Base-by-base conservation (phyloP, 2,888 invertebrate species). In the Cotesia congregata region DNA sequence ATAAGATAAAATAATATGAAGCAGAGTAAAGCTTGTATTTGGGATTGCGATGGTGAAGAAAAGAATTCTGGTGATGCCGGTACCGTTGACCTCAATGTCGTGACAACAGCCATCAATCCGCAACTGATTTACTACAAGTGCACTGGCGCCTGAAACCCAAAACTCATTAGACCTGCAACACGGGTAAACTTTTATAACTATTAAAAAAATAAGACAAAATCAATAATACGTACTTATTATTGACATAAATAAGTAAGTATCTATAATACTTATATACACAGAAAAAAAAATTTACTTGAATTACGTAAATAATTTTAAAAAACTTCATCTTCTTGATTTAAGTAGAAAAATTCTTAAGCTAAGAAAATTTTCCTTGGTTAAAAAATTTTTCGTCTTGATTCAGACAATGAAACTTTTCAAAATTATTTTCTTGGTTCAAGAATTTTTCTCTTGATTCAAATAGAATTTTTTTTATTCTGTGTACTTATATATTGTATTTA, bases 71-170 rank as follows among this genome's bases (percentile, higher is more conserved):
- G 61, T 17, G 71, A 72, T 60, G 39, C 62, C 67, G 60, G 60
- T 72, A 76, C 71, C 76, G 64, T 72, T 76, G 76, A 76, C 76
- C 72, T 38, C 67, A 64, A 71, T 75, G 75, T 72, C 75, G 77
- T 67, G 75, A 71, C 75, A 72, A 39, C 41, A 69, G 67, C 74
- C 65, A 74, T 71, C 67, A 67, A 67, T 59, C 62, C 40, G 62
- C 20, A 70, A 64, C 61, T 50, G 65, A 61, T 60, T 59, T 67
- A 72, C 50, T 40, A 50, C 50, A 4, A 50, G 50, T 50, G 50
- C 50, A 50, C 50, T 50, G 50, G 50, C 50, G 12, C 50, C 50
- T 50, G 50, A 50, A 50, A 50, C 4, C 12, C 50, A 50, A 50
- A 50, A 50, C 50, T 50, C 50, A 50, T 50, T 50, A 50, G 12